These are phyloP conservation scores for Galendromus occidentalis DNA, from an alignment of 1,140 invertebrate species.

Conservation along the genomic window DNA sequence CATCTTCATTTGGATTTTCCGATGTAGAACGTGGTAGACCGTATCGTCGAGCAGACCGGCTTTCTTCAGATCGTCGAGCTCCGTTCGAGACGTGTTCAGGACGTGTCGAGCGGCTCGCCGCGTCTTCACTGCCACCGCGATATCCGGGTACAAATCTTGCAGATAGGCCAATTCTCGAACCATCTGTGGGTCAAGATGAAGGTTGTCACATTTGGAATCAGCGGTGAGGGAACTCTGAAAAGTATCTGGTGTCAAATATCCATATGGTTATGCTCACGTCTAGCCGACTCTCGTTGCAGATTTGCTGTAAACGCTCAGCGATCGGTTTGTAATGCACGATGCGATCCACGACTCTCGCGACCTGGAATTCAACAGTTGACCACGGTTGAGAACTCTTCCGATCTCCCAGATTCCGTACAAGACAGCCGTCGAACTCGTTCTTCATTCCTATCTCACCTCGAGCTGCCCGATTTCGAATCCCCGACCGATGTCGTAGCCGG, in stretches of 20 bases:
- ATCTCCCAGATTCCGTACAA: not conserved
- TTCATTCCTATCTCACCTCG: constrained; percentile 22
- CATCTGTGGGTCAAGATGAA: constrained; percentile 19
- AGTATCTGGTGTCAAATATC: too few relatives aligned
- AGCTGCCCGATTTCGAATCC: constrained; percentile 28
- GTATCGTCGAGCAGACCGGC: constrained; percentile 28
- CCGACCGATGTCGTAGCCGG: constrained; percentile 26
- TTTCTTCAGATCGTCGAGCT: constrained; percentile 25
- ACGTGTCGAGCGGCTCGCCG: constrained; percentile 30
- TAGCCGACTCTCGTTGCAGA: constrained; percentile 18
- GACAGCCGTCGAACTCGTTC: too few relatives aligned
- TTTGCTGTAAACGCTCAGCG: constrained; percentile 19
- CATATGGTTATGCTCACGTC: constrained; percentile 16
- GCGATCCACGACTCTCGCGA: constrained; percentile 22
- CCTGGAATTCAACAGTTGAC: too few relatives aligned
- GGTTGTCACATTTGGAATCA: too few relatives aligned
- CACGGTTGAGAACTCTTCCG: not conserved
- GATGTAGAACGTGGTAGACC: constrained; percentile 18
- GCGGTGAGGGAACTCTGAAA: too few relatives aligned
- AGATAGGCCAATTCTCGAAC: constrained; percentile 27
- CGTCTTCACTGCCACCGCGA: constrained; percentile 32
- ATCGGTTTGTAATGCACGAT: constrained; percentile 26
- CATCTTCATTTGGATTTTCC: constrained; percentile 26
- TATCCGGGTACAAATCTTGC: constrained; percentile 29
- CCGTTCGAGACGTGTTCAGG: constrained; percentile 28